These are phyloP conservation scores for Nothocercus julius DNA, from an alignment of 2,113 vertebrate genomes.

Conservation along the genomic window DNA sequence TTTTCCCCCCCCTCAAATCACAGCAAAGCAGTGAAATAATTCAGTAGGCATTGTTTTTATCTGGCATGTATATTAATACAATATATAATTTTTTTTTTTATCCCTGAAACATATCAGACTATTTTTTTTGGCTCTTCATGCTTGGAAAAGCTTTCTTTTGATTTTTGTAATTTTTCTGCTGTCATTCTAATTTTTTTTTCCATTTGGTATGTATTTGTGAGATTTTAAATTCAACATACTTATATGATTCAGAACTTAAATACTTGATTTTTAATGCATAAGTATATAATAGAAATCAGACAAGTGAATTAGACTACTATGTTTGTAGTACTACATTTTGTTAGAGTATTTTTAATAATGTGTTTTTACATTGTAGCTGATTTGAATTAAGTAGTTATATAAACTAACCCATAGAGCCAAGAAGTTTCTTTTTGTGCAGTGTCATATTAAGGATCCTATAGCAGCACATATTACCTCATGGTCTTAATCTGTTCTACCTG, in stretches of 20 bases:
- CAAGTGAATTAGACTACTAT: not conserved
- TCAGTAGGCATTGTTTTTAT: too few relatives aligned
- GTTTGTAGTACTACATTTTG: not conserved
- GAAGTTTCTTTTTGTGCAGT: not conserved
- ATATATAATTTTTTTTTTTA: too few relatives aligned
- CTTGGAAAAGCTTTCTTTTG: not conserved
- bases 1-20: too few relatives aligned
- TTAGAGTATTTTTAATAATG: not conserved
- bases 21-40: too few relatives aligned
- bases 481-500: not conserved
- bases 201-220: not conserved
- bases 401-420: not conserved
- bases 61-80: too few relatives aligned
- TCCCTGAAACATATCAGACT: not conserved
- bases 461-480: not conserved
- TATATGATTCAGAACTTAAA: not conserved
- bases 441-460: not conserved
- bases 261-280: not conserved
- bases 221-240: not conserved
- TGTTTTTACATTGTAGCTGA: not conserved
- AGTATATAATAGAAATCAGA: not conserved
- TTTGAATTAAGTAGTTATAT: not conserved
- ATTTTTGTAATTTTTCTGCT: not conserved
- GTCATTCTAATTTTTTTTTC: not conserved
- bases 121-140: not conserved